phyloP scores from a whole-genome alignment of 2,888 invertebrate species.

The Agrochola lota region DNA sequence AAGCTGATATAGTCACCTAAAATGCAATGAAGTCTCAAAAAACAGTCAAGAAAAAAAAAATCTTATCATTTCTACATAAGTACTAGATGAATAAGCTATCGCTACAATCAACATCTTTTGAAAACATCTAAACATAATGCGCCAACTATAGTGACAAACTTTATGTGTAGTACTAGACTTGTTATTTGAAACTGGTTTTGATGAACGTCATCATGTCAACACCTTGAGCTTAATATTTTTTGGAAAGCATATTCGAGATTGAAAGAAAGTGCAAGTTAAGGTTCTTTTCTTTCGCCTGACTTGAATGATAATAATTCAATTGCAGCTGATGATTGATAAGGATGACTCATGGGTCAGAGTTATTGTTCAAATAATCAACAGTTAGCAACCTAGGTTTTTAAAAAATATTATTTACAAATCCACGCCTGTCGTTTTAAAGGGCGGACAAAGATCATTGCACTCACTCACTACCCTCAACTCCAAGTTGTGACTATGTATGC shows the following conservation, averaged over 20 bases:
- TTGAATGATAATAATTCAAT: neutral
- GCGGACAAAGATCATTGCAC: neutral
- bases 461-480: constrained; percentile 34
- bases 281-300: neutral
- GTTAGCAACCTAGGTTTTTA: neutral
- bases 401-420: neutral
- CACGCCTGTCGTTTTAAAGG: neutral
- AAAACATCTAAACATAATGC: no score
- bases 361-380: neutral
- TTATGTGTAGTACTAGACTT: no score
- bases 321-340: neutral
- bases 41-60: no score
- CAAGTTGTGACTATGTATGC: neutral
- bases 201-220: neutral
- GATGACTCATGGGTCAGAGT: neutral
- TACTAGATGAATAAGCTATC: no score
- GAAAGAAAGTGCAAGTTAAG: neutral
- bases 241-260: neutral
- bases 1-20: neutral
- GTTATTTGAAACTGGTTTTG: neutral
- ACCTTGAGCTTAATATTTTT: neutral
- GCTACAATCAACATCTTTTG: no score
- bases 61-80: no score
- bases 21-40: no score
- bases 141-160: no score